Conservation (phyloP, 2,888 invertebrate species). For the Baccha elongata region DNA sequence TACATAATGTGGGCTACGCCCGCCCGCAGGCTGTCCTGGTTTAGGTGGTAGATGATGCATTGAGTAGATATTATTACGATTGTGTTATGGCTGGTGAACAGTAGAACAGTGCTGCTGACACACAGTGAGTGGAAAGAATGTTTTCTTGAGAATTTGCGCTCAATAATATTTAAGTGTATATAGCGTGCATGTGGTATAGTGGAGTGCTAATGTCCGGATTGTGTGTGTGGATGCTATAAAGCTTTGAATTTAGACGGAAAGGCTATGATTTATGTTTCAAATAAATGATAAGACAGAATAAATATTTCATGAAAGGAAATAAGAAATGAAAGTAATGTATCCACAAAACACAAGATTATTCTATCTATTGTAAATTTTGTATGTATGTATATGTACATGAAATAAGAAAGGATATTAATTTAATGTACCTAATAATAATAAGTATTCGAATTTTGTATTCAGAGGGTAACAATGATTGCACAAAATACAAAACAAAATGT, state of each 20-base stretch:
- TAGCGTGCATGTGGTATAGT: conserved; percentile 57
- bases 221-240: conserved; percentile 71
- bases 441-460: neutral
- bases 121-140: conserved; percentile 26
- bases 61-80: conserved; percentile 25
- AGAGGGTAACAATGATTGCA: too few species aligned
- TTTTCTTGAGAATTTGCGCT: conserved; percentile 47
- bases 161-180: conserved; percentile 51
- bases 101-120: conserved; percentile 31
- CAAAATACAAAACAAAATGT: too few species aligned
- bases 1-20: conserved; percentile 41
- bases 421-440: conserved; percentile 19
- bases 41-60: conserved; percentile 27
- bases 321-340: conserved; percentile 30
- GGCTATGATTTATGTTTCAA: conserved; percentile 64
- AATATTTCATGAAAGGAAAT: conserved; percentile 38
- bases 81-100: conserved; percentile 4
- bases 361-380: conserved; percentile 6
- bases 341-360: conserved; percentile 35
- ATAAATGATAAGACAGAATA: conserved; percentile 63
- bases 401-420: conserved; percentile 9
- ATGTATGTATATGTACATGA: too few species aligned
- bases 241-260: conserved; percentile 39
- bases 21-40: conserved; percentile 4
- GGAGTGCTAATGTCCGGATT: conserved; percentile 69